These are phyloP conservation scores for Machimus rusticus DNA, from an alignment of 2,888 invertebrate genomes.

Conservation along the genomic window DNA sequence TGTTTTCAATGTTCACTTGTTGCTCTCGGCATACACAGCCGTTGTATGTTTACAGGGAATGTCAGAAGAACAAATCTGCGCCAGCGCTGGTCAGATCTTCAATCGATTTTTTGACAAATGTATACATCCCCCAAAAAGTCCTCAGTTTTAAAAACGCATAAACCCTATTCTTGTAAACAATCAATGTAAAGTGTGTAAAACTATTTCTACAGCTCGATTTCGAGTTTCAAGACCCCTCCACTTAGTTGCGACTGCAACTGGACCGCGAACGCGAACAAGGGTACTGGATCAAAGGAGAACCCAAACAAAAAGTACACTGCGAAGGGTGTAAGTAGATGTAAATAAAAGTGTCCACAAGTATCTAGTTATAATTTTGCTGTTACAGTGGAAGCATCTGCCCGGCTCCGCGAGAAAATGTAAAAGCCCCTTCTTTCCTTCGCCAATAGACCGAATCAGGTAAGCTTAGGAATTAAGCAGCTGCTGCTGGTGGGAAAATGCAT, in stretches of 20 bases:
- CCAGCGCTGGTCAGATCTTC: not conserved
- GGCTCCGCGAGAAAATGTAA: not conserved
- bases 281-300: not conserved
- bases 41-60: not conserved
- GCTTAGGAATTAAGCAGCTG: not conserved
- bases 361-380: not conserved
- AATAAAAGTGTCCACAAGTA: not conserved
- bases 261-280: not conserved
- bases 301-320: not conserved
- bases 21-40: not conserved
- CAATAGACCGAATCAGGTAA: slow-evolving; percentile 44
- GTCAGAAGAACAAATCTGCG: not conserved
- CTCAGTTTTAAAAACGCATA: not conserved
- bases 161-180: not conserved
- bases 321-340: not conserved
- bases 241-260: not conserved
- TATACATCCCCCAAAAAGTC: not conserved
- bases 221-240: not conserved
- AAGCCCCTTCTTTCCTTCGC: slow-evolving; percentile 21
- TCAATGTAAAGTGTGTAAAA: not conserved
- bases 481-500: not conserved
- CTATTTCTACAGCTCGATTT: not conserved
- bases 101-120: not conserved
- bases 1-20: slow-evolving; percentile 2
- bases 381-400: slow-evolving; percentile 19